phyloP scores from a whole-genome alignment of 2,113 vertebrate genomes.

The Enhydra lutris region DNA sequence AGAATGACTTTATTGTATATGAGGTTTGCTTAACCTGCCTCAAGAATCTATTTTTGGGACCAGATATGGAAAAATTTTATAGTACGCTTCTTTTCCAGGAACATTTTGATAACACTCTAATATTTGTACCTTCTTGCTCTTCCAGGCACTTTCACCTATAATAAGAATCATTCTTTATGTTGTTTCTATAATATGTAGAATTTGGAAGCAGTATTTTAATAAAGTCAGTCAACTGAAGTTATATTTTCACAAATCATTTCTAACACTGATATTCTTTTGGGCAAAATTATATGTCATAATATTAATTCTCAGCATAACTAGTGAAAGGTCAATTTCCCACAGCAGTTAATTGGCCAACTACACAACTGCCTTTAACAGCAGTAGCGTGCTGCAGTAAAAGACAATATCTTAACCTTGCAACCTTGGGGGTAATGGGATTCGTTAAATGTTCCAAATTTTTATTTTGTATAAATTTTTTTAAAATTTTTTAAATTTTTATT shows the following conservation, averaged over 20 bases:
- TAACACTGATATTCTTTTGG: background rate
- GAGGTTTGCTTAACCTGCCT: background rate
- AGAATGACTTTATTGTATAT: background rate
- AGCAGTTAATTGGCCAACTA: background rate
- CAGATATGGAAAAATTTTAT: background rate
- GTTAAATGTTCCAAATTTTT: background rate
- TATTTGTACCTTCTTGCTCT: background rate
- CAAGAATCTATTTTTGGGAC: background rate
- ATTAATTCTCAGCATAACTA: constrained; percentile 8
- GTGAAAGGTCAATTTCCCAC: background rate
- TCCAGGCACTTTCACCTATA: background rate
- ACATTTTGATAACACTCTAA: background rate
- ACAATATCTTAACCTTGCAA: background rate
- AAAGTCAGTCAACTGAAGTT: background rate
- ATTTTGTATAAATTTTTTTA: background rate
- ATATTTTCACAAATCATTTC: constrained; percentile 32
- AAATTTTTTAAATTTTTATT: background rate
- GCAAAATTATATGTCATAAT: background rate
- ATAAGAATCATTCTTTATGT: background rate
- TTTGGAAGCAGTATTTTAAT: background rate
- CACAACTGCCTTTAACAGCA: background rate
- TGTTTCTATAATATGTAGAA: background rate
- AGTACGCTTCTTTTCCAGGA: constrained; percentile 28
- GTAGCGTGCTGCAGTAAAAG: background rate
- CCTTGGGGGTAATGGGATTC: background rate